Conservation (phyloP, 2,113 vertebrate species). For the Amblyopsis rosae region DNA sequence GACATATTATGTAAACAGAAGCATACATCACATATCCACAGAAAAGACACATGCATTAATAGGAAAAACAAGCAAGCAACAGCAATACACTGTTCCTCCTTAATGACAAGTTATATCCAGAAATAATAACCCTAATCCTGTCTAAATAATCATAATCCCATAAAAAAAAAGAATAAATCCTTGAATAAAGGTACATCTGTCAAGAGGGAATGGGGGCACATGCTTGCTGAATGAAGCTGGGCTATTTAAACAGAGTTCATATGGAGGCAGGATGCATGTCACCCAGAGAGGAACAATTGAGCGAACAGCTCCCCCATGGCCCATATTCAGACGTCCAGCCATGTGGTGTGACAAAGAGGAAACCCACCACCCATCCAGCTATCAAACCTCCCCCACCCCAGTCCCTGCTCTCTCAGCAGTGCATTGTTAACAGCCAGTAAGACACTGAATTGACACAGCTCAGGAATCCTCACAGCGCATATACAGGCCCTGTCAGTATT, state of each 20-base stretch:
- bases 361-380: slow-evolving; percentile 61
- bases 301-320: slow-evolving; percentile 83
- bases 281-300: slow-evolving; percentile 79
- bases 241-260: slow-evolving; percentile 84
- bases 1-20: too few species aligned
- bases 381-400: slow-evolving; percentile 15
- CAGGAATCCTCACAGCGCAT: slow-evolving; percentile 12
- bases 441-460: slow-evolving; percentile 76
- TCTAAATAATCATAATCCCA: slow-evolving; percentile 73
- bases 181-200: slow-evolving; percentile 83
- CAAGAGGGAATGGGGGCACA: slow-evolving; percentile 61
- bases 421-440: slow-evolving; percentile 87
- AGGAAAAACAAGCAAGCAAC: slow-evolving; percentile 40
- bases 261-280: slow-evolving; percentile 73
- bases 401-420: slow-evolving; percentile 53
- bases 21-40: too few species aligned
- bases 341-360: slow-evolving; percentile 87
- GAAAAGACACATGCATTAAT: slow-evolving; percentile 2
- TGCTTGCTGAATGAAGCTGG: slow-evolving; percentile 67
- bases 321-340: slow-evolving; percentile 79
- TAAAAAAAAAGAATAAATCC: slow-evolving; percentile 62
- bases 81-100: slow-evolving; percentile 31
- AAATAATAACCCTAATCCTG: slow-evolving; percentile 65
- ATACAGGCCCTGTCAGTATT: not conserved
- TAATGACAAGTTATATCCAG: slow-evolving; percentile 63